Conservation (phyloP, 2,888 invertebrate species). For the Zhuqinia jingwanae region DNA sequence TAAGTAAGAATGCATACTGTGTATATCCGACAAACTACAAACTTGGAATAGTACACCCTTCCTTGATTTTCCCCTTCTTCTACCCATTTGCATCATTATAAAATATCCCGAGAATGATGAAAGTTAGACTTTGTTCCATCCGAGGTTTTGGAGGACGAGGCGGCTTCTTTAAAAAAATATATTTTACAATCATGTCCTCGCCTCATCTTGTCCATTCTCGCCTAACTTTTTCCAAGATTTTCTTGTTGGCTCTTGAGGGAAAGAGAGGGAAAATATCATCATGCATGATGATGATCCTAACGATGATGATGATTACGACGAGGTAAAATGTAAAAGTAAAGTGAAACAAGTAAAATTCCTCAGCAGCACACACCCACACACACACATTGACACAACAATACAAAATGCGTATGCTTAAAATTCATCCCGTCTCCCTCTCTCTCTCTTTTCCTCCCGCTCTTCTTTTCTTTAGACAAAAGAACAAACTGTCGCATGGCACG, state of each 20-base stretch:
- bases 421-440: constrained; percentile 6
- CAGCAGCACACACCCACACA: background rate
- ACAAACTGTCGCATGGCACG: background rate
- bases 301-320: background rate
- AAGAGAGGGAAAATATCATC: background rate
- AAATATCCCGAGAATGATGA: background rate
- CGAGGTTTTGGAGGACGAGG: too few relatives aligned
- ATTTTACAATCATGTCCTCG: constrained; percentile 4
- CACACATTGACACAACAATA: background rate
- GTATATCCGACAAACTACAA: background rate
- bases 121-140: too few relatives aligned
- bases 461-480: constrained; percentile 1
- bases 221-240: constrained; percentile 4
- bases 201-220: background rate
- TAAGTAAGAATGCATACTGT: too few relatives aligned
- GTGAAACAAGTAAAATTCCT: background rate
- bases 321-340: constrained; percentile 19
- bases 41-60: background rate
- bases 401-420: constrained; percentile 16
- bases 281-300: background rate
- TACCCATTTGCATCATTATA: background rate
- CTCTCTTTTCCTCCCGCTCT: background rate
- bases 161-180: background rate
- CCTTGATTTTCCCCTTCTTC: background rate
- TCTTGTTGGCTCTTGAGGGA: background rate